phyloP scores from a whole-genome alignment of 2,888 invertebrate genomes.

The Archips xylosteana region DNA sequence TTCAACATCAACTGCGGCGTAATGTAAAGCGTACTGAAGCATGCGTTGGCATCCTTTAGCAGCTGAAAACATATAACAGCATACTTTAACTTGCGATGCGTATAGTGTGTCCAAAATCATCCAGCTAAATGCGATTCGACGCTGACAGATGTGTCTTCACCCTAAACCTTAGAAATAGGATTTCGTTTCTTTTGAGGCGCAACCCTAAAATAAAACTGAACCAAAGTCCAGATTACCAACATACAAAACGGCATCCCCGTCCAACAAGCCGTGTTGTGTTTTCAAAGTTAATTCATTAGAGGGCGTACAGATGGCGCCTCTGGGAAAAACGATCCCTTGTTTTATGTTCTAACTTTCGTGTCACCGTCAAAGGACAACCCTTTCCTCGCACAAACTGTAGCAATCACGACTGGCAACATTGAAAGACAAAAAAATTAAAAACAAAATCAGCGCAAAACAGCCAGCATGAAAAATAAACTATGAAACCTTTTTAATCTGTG shows the following conservation, averaged over 20 bases:
- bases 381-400: slow-evolving; percentile 23
- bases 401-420: slow-evolving; percentile 17
- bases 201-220: not conserved
- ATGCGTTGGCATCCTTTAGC: too few relatives aligned
- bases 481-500: slow-evolving; percentile 21
- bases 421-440: not conserved
- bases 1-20: too few relatives aligned
- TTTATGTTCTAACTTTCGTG: slow-evolving; percentile 41
- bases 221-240: slow-evolving; percentile 2
- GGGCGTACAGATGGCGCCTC: slow-evolving; percentile 39
- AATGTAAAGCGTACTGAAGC: too few relatives aligned
- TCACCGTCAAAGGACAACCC: slow-evolving; percentile 36
- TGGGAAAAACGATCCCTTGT: slow-evolving; percentile 42
- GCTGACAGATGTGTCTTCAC: too few relatives aligned
- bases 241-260: slow-evolving; percentile 16
- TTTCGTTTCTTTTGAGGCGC: too few relatives aligned
- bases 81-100: too few relatives aligned
- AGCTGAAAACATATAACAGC: too few relatives aligned
- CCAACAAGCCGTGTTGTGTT: slow-evolving; percentile 37
- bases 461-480: slow-evolving; percentile 12
- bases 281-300: slow-evolving; percentile 43
- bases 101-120: too few relatives aligned
- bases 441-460: not conserved
- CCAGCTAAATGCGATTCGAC: too few relatives aligned
- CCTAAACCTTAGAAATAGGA: too few relatives aligned